phyloP scores from a whole-genome alignment of 1,140 invertebrate species.

The Eciton burchellii region DNA sequence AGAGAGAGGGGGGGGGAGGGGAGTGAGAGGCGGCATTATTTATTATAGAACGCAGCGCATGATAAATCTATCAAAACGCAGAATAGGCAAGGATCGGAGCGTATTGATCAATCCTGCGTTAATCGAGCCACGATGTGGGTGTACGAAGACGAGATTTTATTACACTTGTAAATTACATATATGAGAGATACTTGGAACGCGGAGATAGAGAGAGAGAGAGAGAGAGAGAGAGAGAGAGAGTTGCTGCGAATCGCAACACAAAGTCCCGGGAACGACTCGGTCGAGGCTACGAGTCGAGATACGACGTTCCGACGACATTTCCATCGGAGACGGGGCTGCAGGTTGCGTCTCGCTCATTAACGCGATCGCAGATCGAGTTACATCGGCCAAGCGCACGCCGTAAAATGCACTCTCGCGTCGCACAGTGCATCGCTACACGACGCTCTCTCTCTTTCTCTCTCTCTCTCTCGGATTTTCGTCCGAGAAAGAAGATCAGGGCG shows the following conservation, averaged over 20 bases:
- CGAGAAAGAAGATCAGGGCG: not conserved
- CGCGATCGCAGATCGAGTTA: slow-evolving; percentile 38
- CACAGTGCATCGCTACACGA: no score
- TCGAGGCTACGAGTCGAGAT: not conserved
- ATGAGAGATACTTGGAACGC: no score
- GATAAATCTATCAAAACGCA: no score
- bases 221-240: not conserved
- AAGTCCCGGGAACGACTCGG: no score
- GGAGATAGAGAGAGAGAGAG: not conserved
- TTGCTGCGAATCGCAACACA: no score
- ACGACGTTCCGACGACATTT: not conserved
- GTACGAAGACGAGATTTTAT: no score
- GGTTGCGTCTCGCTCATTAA: slow-evolving; percentile 29
- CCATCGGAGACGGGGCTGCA: not conserved
- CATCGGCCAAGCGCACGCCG: not conserved
- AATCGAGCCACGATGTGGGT: no score
- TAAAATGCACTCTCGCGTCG: slow-evolving; percentile 10
- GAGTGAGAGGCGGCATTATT: no score
- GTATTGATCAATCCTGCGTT: no score
- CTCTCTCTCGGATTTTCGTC: not conserved
- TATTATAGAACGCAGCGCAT: no score
- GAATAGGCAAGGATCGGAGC: no score
- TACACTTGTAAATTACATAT: no score
- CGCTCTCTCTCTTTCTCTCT: not conserved
- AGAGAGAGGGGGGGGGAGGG: not conserved